Base-by-base conservation (phyloP, 2,797 vertebrate species). In the Dendrocincla fuliginosa region DNA sequence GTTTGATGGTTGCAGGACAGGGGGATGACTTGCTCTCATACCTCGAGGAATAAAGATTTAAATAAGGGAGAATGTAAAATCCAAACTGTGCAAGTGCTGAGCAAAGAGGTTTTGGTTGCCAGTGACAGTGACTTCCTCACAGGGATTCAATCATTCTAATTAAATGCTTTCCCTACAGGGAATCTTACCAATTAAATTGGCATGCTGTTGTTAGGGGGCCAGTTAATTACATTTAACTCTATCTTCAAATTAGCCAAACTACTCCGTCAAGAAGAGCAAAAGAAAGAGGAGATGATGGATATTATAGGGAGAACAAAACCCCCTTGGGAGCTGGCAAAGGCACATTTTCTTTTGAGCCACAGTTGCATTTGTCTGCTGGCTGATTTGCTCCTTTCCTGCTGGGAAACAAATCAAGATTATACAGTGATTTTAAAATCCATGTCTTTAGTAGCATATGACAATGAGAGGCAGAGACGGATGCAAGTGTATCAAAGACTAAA, bases 151-250 rank as follows among this genome's bases (percentile, higher is more conserved):
- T 97, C 70, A 79, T 95, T 97, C 81, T 94, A 95, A 96, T 97
- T 97, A 97, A 97, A 97, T 89, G 67, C 90, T 49, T 82, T 95
- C 90, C 85, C 94, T 89, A 81, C 87, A 93, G 95, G 96, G 95
- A 97, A 71, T 92, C 84, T 70, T 84, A 86, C 84, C 95, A 95
- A 94, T 97, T 96, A 97, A 96, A 87, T 53, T 96, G 96, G 82
- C 83, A 92, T 19, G 15, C 82, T 80, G 83, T 96, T 96, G 91
- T 96, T 96, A 95, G 82, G 76, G 90, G 87, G 73, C 17, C 87
- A 93, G 68, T 97, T 97, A 97, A 97, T 97, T 96, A 97, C 96
- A 96, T 96, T 96, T 96, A 96, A 95, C 94, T 96, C 81, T 84
- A 33, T 96, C 78, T 96, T 96, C 86, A 90, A 87, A 93, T 96